These are phyloP conservation scores for Sciurus niger DNA, from an alignment of 2,113 vertebrate genomes.

Conservation along the genomic window DNA sequence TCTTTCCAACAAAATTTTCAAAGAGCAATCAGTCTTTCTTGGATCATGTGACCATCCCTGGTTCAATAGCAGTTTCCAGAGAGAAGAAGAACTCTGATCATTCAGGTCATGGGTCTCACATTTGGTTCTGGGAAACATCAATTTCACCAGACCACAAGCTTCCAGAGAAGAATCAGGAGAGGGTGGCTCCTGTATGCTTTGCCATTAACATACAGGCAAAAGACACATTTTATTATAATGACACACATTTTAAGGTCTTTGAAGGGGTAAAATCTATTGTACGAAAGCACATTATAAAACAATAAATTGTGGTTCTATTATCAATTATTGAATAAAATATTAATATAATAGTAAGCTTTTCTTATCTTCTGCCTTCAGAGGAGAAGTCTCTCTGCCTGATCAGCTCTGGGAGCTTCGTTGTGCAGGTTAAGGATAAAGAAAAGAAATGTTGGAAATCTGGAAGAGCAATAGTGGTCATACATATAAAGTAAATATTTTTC, in stretches of 20 bases:
- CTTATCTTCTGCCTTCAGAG: neutral
- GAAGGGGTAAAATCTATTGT: neutral
- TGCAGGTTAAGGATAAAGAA: neutral
- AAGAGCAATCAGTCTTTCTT: neutral
- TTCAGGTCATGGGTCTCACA: neutral
- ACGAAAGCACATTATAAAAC: slow-evolving; percentile 5
- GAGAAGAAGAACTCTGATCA: neutral
- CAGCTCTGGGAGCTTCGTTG: neutral
- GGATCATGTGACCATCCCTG: neutral
- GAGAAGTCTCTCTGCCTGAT: neutral
- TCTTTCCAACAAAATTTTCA: neutral
- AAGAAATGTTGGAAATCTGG: neutral
- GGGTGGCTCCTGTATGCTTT: neutral
- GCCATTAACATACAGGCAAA: neutral
- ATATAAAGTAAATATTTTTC: neutral
- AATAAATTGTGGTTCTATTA: neutral
- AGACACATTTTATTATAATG: neutral
- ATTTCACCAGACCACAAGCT: neutral
- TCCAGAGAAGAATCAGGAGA: neutral
- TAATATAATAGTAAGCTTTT: neutral
- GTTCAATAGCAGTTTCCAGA: neutral
- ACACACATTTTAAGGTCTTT: neutral
- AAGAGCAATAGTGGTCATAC: neutral
- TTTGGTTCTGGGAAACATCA: neutral
- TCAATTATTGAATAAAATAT: slow-evolving; percentile 15